Evolutionary conservation across 2,113 vertebrate genomes (phyloP).

Genomic region (Amphiprion percula): DNA sequence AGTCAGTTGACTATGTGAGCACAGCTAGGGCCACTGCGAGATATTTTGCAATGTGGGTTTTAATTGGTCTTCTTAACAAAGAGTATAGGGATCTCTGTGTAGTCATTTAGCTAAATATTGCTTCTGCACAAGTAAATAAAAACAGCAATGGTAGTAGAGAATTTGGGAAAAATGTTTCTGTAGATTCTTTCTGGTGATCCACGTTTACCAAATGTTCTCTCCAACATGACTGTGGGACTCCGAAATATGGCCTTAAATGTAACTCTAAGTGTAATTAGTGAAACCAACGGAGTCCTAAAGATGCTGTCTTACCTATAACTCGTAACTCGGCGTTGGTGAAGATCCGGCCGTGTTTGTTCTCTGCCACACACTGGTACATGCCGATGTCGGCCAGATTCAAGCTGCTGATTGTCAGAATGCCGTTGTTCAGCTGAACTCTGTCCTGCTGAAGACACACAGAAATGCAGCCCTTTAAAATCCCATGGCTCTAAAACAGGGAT

Average conservation of each 20-base stretch:
- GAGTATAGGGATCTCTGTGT: too few relatives aligned
- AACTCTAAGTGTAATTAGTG: not conserved
- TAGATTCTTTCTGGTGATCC: not conserved
- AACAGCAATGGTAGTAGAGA: not conserved
- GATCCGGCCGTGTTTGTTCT: constrained; percentile 92
- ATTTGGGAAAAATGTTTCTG: not conserved
- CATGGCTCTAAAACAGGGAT: not conserved
- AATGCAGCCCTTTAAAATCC: constrained; percentile 14
- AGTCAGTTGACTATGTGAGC: not conserved
- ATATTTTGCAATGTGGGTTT: too few relatives aligned
- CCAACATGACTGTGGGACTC: constrained; percentile 17
- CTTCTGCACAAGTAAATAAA: not conserved
- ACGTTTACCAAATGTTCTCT: constrained; percentile 18
- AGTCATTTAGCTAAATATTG: too few relatives aligned
- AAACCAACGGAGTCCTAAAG: not conserved
- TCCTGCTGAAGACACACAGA: constrained; percentile 82
- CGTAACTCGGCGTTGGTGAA: constrained; percentile 91
- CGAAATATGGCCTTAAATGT: not conserved
- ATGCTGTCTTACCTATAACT: constrained; percentile 88
- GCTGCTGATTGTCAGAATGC: constrained; percentile 88
- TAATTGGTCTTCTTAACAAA: too few relatives aligned
- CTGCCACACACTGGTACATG: constrained; percentile 97
- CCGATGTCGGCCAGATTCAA: constrained; percentile 91
- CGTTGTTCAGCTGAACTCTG: constrained; percentile 91
- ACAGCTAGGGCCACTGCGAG: too few relatives aligned